phyloP scores from a whole-genome alignment of 2,113 vertebrate genomes.

The Myotis yumanensis region DNA sequence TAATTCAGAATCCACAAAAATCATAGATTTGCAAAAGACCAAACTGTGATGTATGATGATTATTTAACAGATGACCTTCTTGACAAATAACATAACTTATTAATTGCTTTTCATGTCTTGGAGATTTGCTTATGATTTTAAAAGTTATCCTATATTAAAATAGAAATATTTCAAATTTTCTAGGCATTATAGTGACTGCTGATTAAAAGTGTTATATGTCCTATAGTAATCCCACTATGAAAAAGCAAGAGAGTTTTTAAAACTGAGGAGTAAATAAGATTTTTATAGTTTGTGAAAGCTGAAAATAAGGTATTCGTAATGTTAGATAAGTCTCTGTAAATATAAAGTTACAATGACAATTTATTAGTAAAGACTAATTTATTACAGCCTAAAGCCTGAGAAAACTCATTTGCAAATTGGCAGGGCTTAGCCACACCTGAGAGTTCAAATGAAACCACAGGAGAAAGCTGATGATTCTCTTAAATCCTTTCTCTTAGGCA shows the following conservation, averaged over 20 bases:
- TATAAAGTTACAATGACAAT: not conserved
- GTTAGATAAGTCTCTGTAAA: not conserved
- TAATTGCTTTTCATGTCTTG: not conserved
- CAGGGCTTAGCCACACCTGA: not conserved
- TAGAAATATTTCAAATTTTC: slow-evolving; percentile 9
- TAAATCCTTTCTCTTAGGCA: slow-evolving; percentile 83
- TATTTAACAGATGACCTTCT: not conserved
- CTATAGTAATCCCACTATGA: not conserved
- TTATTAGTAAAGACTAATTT: not conserved
- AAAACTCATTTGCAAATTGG: not conserved
- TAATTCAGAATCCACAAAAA: not conserved
- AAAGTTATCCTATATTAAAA: slow-evolving; percentile 30
- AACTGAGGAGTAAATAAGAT: not conserved
- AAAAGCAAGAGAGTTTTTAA: not conserved
- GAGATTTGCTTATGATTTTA: slow-evolving; percentile 9
- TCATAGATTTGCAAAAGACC: not conserved
- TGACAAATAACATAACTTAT: not conserved
- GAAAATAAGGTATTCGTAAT: not conserved
- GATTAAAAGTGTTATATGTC: not conserved
- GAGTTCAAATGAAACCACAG: not conserved
- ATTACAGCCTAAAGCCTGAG: not conserved
- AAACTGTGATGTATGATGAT: not conserved
- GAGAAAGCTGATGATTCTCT: not conserved
- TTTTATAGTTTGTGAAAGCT: not conserved
- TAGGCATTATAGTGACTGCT: not conserved